A percentile compares a stretch with the other conserved stretches of the same genome.
These are phyloP conservation scores for Garra rufa DNA, from an alignment of 2,113 vertebrate species.

Conservation along the genomic window DNA sequence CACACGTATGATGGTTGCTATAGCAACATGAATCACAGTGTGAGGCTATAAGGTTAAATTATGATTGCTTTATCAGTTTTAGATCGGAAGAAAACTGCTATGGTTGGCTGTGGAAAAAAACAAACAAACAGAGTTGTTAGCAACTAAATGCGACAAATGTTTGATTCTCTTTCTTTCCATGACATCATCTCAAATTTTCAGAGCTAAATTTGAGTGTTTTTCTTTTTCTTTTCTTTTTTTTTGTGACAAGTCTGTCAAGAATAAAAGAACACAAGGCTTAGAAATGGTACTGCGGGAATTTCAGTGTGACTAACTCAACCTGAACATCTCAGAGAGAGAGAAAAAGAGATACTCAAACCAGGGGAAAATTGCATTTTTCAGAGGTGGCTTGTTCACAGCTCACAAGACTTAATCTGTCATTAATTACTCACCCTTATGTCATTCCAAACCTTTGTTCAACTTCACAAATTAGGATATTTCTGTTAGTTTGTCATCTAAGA, in stretches of 20 bases:
- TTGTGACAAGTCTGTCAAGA: slow-evolving; percentile 52
- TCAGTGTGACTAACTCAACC: slow-evolving; percentile 48
- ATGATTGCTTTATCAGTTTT: slow-evolving; percentile 29
- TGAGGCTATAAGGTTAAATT: slow-evolving; percentile 40
- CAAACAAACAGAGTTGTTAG: background rate
- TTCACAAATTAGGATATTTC: too few relatives aligned
- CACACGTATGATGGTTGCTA: slow-evolving; percentile 50
- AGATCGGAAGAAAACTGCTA: background rate
- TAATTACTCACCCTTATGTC: too few relatives aligned
- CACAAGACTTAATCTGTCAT: background rate
- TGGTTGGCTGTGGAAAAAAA: background rate
- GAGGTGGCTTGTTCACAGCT: background rate
- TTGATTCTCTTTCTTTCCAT: slow-evolving; percentile 51
- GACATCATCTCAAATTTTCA: slow-evolving; percentile 54
- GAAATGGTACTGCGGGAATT: slow-evolving; percentile 43
- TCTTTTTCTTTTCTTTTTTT: slow-evolving; percentile 52
- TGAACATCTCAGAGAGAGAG: background rate
- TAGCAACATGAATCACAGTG: slow-evolving; percentile 45
- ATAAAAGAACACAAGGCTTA: slow-evolving; percentile 49
- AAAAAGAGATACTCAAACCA: background rate
- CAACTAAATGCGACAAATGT: background rate
- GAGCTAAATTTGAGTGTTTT: slow-evolving; percentile 50
- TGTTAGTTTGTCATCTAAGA: too few relatives aligned
- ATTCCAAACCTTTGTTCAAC: too few relatives aligned
- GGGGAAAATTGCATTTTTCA: background rate